phyloP scores from a whole-genome alignment of 2,113 vertebrate species.

The Grantiella picta region DNA sequence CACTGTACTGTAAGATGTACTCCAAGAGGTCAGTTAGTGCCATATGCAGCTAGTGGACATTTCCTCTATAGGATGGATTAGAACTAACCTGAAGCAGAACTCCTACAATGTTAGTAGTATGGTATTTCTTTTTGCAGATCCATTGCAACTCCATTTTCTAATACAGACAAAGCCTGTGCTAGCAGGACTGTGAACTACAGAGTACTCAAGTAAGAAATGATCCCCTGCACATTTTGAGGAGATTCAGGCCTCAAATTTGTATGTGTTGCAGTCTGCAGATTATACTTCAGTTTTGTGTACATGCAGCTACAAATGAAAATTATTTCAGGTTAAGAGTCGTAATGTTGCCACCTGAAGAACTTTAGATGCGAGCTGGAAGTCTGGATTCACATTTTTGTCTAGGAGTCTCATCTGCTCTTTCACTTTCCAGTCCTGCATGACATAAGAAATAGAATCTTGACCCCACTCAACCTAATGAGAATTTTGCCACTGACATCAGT shows the following conservation, averaged over 20 bases:
- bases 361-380: not conserved
- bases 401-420: not conserved
- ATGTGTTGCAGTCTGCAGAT: not conserved
- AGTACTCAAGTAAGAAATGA: not conserved
- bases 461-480: not conserved
- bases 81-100: not conserved
- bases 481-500: not conserved
- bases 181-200: not conserved
- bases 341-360: not conserved
- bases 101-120: not conserved
- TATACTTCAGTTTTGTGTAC: not conserved
- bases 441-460: not conserved
- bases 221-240: not conserved
- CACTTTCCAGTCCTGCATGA: not conserved
- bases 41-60: not conserved
- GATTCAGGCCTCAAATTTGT: not conserved
- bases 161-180: not conserved
- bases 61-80: accelerated
- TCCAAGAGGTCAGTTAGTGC: not conserved
- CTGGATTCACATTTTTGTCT: not conserved
- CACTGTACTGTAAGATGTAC: not conserved
- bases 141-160: not conserved
- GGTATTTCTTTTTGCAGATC: not conserved
- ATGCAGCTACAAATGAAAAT: not conserved
- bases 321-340: not conserved